phyloP scores from a whole-genome alignment of 2,888 invertebrate genomes.

The Steinernema scapterisci region DNA sequence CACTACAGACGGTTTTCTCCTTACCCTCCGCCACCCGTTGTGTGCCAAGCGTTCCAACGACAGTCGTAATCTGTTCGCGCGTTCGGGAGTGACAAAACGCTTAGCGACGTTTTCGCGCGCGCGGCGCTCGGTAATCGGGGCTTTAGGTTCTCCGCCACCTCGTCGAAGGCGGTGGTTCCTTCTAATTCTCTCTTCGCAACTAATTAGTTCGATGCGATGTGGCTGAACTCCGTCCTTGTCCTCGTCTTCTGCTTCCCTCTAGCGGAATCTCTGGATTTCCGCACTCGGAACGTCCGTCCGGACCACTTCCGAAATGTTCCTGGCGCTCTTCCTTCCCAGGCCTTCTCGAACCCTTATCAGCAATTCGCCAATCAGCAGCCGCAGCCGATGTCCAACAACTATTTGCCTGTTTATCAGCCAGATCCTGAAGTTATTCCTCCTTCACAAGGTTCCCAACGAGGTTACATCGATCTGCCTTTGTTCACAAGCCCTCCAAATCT shows the following conservation, averaged over 20 bases:
- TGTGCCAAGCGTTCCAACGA: conserved; percentile 21
- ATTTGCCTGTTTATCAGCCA: conserved; percentile 15
- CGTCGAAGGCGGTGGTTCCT: not conserved
- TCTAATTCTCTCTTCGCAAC: not conserved
- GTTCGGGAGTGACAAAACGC: conserved; percentile 29
- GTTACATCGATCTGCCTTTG: not conserved
- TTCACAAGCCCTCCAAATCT: not conserved
- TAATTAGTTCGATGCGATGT: not conserved
- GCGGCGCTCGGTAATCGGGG: conserved; percentile 24
- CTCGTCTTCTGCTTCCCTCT: not conserved
- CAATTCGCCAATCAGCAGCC: conserved; percentile 8
- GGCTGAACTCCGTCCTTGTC: not conserved
- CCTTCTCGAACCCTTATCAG: conserved; percentile 22
- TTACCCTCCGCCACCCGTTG: not conserved
- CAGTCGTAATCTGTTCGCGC: conserved; percentile 12
- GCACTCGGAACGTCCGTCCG: conserved; percentile 15
- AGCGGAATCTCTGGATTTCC: conserved; percentile 4
- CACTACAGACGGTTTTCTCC: too few species aligned
- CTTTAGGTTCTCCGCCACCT: not conserved
- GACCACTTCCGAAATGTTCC: conserved; percentile 10
- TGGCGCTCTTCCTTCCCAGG: not conserved
- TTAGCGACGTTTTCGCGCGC: conserved; percentile 31
- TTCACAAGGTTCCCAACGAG: not conserved
- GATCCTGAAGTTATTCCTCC: not conserved
- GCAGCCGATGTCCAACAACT: not conserved